phyloP scores from a whole-genome alignment of 2,113 vertebrate species.

The Calidris pugnax region DNA sequence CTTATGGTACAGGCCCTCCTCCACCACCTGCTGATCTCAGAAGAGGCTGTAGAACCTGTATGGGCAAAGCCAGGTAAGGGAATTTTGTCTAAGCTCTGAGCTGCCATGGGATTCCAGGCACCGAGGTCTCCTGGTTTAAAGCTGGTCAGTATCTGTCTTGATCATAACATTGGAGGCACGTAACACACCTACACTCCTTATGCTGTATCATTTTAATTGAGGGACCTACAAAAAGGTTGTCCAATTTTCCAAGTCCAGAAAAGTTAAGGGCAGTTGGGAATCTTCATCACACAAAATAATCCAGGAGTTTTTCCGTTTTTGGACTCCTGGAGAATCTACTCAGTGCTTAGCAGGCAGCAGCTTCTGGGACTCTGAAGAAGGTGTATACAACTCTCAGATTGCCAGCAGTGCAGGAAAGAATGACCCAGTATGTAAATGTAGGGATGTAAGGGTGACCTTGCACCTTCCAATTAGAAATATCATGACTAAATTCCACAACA shows the following conservation, averaged over 20 bases:
- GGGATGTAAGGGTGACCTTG: not conserved
- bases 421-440: not conserved
- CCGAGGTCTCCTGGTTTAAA: not conserved
- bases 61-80: not conserved
- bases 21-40: not conserved
- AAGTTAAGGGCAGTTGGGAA: not conserved
- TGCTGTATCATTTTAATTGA: not conserved
- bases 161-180: not conserved
- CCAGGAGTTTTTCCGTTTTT: not conserved
- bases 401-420: not conserved
- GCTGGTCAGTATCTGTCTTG: not conserved
- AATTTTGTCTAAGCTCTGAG: not conserved
- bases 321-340: not conserved
- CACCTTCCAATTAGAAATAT: not conserved
- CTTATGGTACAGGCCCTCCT: not conserved
- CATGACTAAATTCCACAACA: not conserved
- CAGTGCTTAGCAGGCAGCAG: not conserved
- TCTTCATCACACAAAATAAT: not conserved
- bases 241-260: not conserved
- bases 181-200: not conserved
- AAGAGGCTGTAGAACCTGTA: not conserved
- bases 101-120: not conserved
- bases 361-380: not conserved
- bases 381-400: not conserved
- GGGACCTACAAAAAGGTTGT: not conserved